These are phyloP conservation scores for Nymphalis urticae DNA, from an alignment of 2,888 invertebrate species.

Conservation along the genomic window DNA sequence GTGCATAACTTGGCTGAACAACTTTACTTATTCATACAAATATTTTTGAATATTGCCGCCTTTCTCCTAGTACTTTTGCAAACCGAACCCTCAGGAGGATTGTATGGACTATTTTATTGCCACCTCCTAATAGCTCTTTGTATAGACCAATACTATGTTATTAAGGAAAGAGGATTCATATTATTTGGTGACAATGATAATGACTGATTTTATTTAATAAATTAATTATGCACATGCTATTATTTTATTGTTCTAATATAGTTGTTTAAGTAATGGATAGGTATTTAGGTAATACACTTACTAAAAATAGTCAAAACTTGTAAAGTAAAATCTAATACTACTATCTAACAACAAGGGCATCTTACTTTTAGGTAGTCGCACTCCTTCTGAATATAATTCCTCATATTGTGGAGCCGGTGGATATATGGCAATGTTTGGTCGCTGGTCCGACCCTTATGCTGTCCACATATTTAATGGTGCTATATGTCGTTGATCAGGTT, in stretches of 20 bases:
- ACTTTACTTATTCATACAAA: conserved; percentile 60
- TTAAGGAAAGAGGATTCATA: conserved; percentile 61
- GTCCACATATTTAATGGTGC: conserved; percentile 63
- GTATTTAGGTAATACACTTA: conserved; percentile 15
- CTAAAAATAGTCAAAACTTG: too few species aligned
- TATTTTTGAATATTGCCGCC: conserved; percentile 50
- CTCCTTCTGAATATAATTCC: conserved; percentile 71
- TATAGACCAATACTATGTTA: conserved; percentile 63
- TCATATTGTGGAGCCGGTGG: conserved; percentile 67
- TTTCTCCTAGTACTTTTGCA: conserved; percentile 46
- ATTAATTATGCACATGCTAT: conserved; percentile 9
- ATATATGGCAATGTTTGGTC: conserved; percentile 61
- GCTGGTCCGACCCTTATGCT: conserved; percentile 72
- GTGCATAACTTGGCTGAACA: conserved; percentile 71
- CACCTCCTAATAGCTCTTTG: conserved; percentile 63
- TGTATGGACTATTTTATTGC: conserved; percentile 64
- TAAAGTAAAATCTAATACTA: too few species aligned
- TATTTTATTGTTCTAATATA: conserved; percentile 17
- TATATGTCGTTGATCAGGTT: conserved; percentile 73
- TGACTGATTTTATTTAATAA: conserved; percentile 19
- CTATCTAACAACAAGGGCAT: conserved; percentile 44
- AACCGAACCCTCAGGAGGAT: conserved; percentile 45
- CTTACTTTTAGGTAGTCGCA: conserved; percentile 76
- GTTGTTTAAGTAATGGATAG: background rate
- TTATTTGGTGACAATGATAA: conserved; percentile 32